A percentile compares a stretch with the other conserved stretches of the same genome.
phyloP scores from a whole-genome alignment of 2,888 invertebrate species.

The Drosophila pegasa region DNA sequence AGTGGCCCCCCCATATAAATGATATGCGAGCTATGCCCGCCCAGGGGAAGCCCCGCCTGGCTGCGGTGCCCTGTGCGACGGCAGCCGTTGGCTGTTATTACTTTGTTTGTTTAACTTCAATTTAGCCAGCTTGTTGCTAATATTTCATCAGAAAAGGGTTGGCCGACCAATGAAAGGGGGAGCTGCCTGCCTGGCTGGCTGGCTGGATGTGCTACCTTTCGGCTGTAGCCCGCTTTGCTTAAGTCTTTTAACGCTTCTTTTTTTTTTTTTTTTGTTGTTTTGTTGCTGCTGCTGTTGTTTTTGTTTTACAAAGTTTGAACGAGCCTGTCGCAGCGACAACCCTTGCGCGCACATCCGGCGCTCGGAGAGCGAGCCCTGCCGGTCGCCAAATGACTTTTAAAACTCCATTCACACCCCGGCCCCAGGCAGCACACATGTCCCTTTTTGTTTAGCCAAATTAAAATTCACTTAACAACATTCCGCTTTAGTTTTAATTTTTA shows the following conservation, averaged over 20 bases:
- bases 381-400: constrained; percentile 11
- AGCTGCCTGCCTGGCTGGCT: not conserved
- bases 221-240: constrained; percentile 1
- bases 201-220: constrained; percentile 26
- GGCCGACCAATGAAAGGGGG: constrained; percentile 12
- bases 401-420: constrained; percentile 35
- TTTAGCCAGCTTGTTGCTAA: constrained; percentile 67
- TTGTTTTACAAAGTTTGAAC: constrained; percentile 35
- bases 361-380: not conserved
- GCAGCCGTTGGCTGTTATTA: constrained; percentile 45
- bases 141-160: constrained; percentile 67
- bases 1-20: constrained; percentile 27
- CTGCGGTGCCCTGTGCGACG: constrained; percentile 17
- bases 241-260: constrained; percentile 10
- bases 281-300: not conserved
- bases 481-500: constrained; percentile 62
- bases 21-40: constrained; percentile 35
- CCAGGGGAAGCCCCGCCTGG: constrained; percentile 21
- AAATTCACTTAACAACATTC: constrained; percentile 72
- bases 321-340: constrained; percentile 52
- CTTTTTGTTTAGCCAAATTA: constrained; percentile 66
- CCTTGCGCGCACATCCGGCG: constrained; percentile 52
- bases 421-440: constrained; percentile 19
- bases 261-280: not conserved
- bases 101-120: constrained; percentile 57